phyloP scores from a whole-genome alignment of 2,113 vertebrate genomes.

The Etheostoma cragini region DNA sequence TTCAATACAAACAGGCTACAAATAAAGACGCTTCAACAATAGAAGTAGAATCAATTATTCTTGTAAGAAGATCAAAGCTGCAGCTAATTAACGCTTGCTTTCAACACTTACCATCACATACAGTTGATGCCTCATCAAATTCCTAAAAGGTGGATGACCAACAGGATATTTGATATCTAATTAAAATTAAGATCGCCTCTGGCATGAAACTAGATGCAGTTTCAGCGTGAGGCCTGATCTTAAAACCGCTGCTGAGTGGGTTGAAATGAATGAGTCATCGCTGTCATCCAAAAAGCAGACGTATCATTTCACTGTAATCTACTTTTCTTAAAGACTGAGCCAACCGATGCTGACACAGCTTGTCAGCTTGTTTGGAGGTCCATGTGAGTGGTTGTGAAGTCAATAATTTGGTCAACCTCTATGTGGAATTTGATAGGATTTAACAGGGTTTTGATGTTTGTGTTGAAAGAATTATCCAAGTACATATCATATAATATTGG shows the following conservation, averaged over 20 bases:
- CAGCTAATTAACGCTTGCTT: not conserved
- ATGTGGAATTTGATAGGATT: not conserved
- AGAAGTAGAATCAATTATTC: not conserved
- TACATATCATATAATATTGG: not conserved
- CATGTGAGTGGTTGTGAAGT: not conserved
- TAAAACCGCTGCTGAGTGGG: slow-evolving; percentile 2
- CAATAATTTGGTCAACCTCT: not conserved
- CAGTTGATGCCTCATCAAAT: not conserved
- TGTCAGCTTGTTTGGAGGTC: not conserved
- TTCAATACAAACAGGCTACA: not conserved
- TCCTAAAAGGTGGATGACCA: not conserved
- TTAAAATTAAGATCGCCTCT: not conserved
- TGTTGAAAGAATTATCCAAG: not conserved
- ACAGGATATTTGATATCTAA: slow-evolving; percentile 8
- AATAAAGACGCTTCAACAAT: not conserved
- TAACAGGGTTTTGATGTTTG: not conserved
- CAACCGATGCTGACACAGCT: not conserved
- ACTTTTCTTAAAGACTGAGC: slow-evolving; percentile 11
- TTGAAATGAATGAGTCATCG: slow-evolving; percentile 39
- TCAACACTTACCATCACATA: not conserved
- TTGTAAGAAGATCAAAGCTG: not conserved
- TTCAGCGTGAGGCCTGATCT: slow-evolving; percentile 28
- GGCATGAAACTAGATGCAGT: slow-evolving; percentile 19
- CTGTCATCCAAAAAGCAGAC: not conserved
- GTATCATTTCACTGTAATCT: slow-evolving; percentile 8